Base-by-base conservation (phyloP, 1,140 invertebrate genomes). In the Oedothorax gibbosus region DNA sequence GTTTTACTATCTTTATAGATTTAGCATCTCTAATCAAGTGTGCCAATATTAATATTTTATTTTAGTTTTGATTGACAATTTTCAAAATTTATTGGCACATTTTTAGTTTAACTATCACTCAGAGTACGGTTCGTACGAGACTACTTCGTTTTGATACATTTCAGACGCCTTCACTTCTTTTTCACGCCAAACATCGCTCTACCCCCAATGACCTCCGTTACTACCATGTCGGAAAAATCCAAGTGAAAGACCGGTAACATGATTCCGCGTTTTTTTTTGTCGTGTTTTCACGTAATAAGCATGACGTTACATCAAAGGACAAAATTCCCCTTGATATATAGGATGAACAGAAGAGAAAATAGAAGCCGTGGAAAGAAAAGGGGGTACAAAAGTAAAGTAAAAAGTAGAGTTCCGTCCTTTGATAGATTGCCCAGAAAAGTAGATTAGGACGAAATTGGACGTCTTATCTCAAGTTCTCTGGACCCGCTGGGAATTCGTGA, bases 401-500 rank as follows among this genome's bases (percentile, higher is more conserved):
- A 35, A 35, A 35, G 35, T 35, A 35, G 35, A 35, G 35, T 35
- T 12, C 21, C 14, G 21, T 71, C 56, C 78, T 81, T 81, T 81
- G 78, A 81, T 81, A 81, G 78, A 81, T 81, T 81, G 78, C 78
- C 78, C 62, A 81, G 78, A 81, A 81, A 81, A 81, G 78, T 81
- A 81, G 78, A 81, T 81, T 81, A 81, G 78, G 71, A 18, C 66
- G 78, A 81, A 81, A 81, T 81, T 81, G 78, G 78, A 81, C 78
- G 66, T 81, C 78, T 81, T 81, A 81, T 81, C 78, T 81, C 78
- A 81, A 81, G 78, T 81, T 81, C 78, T 71, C 68, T 60, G 64
- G 66, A 81, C 71, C 72, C 49, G 9, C 7, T 54, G 50, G 51
- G 78, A 81, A 81, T 62, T 71, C 78, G 53, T 71, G 78, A 81